Evolutionary conservation across 2,113 vertebrate genomes (phyloP).

Genomic region (Toxostoma redivivum): DNA sequence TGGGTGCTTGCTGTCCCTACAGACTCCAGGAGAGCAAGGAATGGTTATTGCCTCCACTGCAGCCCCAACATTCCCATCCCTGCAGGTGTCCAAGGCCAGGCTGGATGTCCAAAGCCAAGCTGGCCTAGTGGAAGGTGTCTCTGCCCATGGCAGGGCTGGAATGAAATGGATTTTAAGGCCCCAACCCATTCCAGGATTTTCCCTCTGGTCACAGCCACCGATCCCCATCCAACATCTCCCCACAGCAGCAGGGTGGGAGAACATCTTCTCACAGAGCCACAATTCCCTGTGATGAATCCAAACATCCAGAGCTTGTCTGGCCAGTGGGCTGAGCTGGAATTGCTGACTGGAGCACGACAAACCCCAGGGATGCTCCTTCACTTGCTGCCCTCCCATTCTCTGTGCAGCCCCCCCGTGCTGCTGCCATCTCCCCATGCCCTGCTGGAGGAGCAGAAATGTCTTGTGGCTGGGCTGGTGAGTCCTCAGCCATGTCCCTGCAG

Average conservation of each 20-base stretch:
- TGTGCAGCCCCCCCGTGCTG: not conserved
- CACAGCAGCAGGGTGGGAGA: not conserved
- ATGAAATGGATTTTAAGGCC: not conserved
- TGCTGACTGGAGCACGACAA: not conserved
- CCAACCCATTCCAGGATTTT: not conserved
- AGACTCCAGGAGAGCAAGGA: not conserved
- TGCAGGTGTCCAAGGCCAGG: not conserved
- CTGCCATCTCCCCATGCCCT: not conserved
- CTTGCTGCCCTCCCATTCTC: not conserved
- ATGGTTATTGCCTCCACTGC: not conserved
- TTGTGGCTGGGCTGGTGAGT: not conserved
- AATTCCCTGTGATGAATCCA: not conserved
- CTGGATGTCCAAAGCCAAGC: not conserved
- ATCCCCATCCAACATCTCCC: not conserved
- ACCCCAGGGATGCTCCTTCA: not conserved
- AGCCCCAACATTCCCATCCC: not conserved
- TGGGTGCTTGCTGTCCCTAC: not conserved
- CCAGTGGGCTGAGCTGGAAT: not conserved
- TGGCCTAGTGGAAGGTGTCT: not conserved
- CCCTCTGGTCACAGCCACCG: accelerated
- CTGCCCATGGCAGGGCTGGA: not conserved
- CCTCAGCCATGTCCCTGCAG: not conserved
- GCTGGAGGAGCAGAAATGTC: not conserved
- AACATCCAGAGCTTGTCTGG: not conserved
- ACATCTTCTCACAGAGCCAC: not conserved